Conservation (phyloP, 2,113 vertebrate species). For the Geococcyx californianus region DNA sequence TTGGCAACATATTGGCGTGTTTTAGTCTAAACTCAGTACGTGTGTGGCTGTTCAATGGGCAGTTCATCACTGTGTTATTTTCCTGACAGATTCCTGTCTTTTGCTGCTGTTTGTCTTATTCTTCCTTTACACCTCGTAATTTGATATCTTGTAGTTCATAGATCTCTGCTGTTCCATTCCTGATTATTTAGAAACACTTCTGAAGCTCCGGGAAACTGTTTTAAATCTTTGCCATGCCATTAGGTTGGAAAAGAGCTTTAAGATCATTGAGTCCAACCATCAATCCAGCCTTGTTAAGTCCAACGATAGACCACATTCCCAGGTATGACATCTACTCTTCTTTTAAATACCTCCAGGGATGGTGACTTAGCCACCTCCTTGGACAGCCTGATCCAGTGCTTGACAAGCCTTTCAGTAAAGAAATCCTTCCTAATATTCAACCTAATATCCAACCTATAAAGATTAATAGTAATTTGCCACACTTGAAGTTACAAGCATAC, state of each 20-base stretch:
- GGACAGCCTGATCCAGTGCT: no score
- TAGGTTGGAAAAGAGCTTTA: no score
- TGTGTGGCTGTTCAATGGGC: background rate
- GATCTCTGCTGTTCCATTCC: background rate
- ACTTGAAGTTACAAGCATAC: background rate
- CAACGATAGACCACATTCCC: no score
- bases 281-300: no score
- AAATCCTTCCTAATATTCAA: no score
- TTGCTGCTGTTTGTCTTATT: background rate
- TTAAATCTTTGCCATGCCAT: background rate
- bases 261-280: no score
- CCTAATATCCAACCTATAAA: no score
- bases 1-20: background rate
- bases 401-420: no score
- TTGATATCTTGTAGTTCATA: background rate
- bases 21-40: background rate
- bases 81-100: background rate
- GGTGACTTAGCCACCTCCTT: no score
- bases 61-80: background rate
- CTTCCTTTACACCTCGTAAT: background rate
- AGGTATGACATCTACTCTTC: no score
- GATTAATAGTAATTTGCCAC: background rate
- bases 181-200: background rate
- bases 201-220: background rate
- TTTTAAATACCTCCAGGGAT: no score